Base-by-base conservation (phyloP, 2,888 invertebrate species). In the Hydropsyche betteni region DNA sequence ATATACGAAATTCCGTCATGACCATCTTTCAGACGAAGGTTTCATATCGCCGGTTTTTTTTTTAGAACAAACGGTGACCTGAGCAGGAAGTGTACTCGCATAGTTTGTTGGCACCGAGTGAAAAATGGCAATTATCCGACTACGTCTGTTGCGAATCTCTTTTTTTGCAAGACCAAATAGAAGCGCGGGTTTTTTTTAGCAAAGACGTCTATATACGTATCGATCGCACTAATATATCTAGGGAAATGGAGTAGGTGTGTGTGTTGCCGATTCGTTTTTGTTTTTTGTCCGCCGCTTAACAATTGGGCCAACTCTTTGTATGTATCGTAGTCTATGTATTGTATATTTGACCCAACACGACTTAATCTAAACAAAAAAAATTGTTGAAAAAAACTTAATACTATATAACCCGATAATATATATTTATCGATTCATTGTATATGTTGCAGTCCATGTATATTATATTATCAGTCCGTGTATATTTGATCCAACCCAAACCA, bases 51-150 rank as follows among this genome's bases (percentile, higher is more conserved):
- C 53, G n/a, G 68, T 76, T 71, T 75, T 71, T 74, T 73, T 68
- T 24, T 24, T n/a, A n/a, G 24, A 24, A 24, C 44, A 44, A 44
- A 36, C 64, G 68, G 33, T 12, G 74, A 75, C 75, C 73, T 69
- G 74, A 72, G 75, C 77, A 77, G 77, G 77, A 77, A 77, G 77
- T 74, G 10, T 44, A 4, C 44, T 44, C 44, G 10, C 44, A 12
- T 36, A 64, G 64, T 64, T 51, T 44, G 69, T 69, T 69, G 51
- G 53, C 70, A 51, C 53, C 53, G 24, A 70, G 33, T 33, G 70
- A 70, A 70, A 70, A 70, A 70, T 70, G 10, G 52, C 53, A 70
- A 70, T 70, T 70, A 70, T 70, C 70, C 34, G 53, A 70, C 24
- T 44, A 44, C 44, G 44, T 44, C 44, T 44, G 44, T 44, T 44